Percentiles rank a stretch among this genome's conserved stretches.
Evolutionary conservation across 1,140 invertebrate genomes (phyloP).

Genomic region (Cardiocondyla obscurior): DNA sequence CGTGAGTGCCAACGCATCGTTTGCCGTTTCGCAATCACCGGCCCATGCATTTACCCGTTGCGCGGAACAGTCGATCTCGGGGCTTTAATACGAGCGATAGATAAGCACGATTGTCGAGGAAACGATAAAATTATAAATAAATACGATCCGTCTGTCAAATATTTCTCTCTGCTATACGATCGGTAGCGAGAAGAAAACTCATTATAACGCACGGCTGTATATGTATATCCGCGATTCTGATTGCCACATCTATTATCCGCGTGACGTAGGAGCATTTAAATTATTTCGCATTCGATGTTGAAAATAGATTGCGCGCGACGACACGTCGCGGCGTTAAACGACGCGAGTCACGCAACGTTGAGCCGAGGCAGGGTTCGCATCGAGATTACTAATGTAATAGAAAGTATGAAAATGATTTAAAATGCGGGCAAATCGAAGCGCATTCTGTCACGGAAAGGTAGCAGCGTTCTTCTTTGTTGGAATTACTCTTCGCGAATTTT

Average conservation of each 20-base stretch:
- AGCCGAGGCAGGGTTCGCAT: neutral
- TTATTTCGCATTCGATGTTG: neutral
- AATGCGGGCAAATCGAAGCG: neutral
- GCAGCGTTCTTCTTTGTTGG: neutral
- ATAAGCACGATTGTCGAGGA: neutral
- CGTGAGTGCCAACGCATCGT: neutral
- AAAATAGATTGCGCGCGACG: neutral
- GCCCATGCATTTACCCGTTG: neutral
- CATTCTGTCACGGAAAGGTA: neutral
- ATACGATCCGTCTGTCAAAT: neutral
- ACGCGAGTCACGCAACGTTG: conserved; percentile 28
- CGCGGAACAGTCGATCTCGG: conserved; percentile 1
- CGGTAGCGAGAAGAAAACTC: neutral
- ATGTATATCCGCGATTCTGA: neutral
- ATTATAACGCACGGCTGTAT: neutral
- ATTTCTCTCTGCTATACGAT: neutral
- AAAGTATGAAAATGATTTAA: neutral
- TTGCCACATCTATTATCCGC: neutral
- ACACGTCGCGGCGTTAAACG: neutral
- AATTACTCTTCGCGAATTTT: neutral
- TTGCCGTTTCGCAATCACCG: neutral
- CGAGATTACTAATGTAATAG: neutral
- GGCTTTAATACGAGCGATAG: neutral
- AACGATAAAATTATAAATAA: neutral
- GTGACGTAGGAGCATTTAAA: neutral